Percentiles rank a stretch among this genome's conserved stretches.
Conservation (phyloP, 2,797 vertebrate species). For the Pogoniulus pusillus region DNA sequence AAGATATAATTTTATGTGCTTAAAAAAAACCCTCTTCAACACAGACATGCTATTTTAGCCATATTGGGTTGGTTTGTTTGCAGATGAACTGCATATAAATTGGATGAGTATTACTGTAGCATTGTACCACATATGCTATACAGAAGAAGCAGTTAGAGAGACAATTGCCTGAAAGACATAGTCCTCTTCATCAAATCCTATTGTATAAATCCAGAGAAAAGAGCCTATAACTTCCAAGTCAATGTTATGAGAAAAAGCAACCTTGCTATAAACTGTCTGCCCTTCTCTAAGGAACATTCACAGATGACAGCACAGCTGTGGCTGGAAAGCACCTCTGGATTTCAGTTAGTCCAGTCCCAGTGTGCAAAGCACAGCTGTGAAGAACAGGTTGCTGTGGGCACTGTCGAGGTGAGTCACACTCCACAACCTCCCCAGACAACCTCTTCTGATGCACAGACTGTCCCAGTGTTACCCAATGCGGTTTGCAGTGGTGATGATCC, state of each 20-base stretch:
- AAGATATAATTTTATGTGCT: background rate
- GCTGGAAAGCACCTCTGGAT: background rate
- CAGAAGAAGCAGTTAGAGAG: background rate
- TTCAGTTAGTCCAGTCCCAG: background rate
- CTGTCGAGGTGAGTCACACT: rapidly evolving
- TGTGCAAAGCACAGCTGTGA: rapidly evolving
- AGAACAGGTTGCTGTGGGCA: background rate
- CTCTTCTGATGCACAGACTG: rapidly evolving
- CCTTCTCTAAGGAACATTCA: background rate
- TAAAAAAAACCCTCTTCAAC: background rate
- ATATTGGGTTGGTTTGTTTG: background rate
- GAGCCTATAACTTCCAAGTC: background rate
- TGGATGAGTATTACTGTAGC: background rate
- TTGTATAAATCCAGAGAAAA: background rate
- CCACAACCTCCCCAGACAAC: background rate
- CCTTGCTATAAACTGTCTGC: background rate
- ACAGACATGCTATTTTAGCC: background rate
- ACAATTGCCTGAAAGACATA: background rate
- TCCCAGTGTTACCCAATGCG: rapidly evolving
- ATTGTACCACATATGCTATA: background rate
- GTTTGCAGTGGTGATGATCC: too few species aligned
- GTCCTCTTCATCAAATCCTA: background rate
- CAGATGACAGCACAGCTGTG: background rate
- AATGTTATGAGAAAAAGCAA: background rate
- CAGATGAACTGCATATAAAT: background rate